Base-by-base conservation (phyloP, 2,113 vertebrate genomes). In the Carassius gibelio region DNA sequence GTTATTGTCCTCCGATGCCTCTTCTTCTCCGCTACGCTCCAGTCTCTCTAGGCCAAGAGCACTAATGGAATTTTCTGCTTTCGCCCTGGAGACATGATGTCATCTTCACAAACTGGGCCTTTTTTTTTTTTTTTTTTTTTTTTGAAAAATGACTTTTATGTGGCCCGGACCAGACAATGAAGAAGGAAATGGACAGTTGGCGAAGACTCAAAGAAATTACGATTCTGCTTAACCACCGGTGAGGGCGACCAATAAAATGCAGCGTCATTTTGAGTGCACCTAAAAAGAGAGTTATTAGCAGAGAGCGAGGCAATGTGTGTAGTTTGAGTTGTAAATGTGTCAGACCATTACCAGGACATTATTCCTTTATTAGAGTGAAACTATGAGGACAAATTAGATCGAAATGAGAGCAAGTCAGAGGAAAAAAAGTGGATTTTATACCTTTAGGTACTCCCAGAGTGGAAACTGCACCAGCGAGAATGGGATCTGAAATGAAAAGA, bases 391-490 rank as follows among this genome's bases (percentile, higher is more conserved):
- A 87, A 88, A 81, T 61, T 38, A 66, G 52, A 61, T 36, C 8
- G 11, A 64, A 75, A 48, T 45, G n/a, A 66, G 4, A 50, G 14
- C 42, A 85, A 14, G 14, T 62, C 36, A 26, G n/a, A 76, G 48
- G 74, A 26, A 17, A 66, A 30, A 81, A 75, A 30, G 36, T 81
- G n/a, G 34, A 78, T 62, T 62, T 93, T 95, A 86, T 95, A 99
- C 97, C 96, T 99, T 99, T 92, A 98, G 95, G 91, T 94, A 96
- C 86, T 99, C 98, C 98, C 98, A 99, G 11, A 99, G 93, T 17
- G 98, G 97, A 95, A 99, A 99, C 85, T 99, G 98, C 85, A 99
- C 96, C 91, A 99, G 91, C 5, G 98, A 98, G 90, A 99, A 99
- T 13, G 98, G 98, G 91, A 99, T 97, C 98, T 99, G 93, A 76